Evolutionary conservation across 2,888 invertebrate species (phyloP).

Genomic region (Lissocephala sabroskyi): DNA sequence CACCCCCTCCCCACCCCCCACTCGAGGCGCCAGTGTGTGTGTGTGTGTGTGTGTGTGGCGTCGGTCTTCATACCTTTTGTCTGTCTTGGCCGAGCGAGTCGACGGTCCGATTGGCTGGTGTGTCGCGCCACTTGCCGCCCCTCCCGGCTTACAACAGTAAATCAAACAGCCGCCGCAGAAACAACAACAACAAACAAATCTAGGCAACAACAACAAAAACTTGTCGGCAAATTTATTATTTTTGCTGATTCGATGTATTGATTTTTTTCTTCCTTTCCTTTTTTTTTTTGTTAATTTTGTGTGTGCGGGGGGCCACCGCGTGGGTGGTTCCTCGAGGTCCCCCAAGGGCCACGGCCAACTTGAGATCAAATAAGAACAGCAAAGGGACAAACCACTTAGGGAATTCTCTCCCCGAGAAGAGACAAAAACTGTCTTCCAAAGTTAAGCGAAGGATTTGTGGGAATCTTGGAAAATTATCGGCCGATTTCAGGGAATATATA

Average conservation of each 20-base stretch:
- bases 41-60: no score
- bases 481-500: no score
- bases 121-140: constrained; percentile 33
- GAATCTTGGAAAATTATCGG: no score
- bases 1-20: constrained; percentile 31
- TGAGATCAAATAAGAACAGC: no score
- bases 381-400: no score
- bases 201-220: constrained; percentile 31
- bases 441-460: no score
- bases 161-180: constrained; percentile 46
- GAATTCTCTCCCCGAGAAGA: no score
- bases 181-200: constrained; percentile 8
- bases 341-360: no score
- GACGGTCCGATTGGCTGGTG: constrained; percentile 13
- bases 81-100: constrained; percentile 1
- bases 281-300: constrained; percentile 20
- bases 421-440: no score
- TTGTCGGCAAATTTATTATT: constrained; percentile 50
- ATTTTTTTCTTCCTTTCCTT: constrained; percentile 23
- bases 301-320: no score
- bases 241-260: background rate
- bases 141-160: constrained; percentile 35
- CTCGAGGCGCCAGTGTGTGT: constrained; percentile 59
- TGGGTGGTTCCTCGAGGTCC: no score
- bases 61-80: constrained; percentile 48